Base-by-base conservation (phyloP, 2,888 invertebrate species). In the Anagyrus pseudococci region DNA sequence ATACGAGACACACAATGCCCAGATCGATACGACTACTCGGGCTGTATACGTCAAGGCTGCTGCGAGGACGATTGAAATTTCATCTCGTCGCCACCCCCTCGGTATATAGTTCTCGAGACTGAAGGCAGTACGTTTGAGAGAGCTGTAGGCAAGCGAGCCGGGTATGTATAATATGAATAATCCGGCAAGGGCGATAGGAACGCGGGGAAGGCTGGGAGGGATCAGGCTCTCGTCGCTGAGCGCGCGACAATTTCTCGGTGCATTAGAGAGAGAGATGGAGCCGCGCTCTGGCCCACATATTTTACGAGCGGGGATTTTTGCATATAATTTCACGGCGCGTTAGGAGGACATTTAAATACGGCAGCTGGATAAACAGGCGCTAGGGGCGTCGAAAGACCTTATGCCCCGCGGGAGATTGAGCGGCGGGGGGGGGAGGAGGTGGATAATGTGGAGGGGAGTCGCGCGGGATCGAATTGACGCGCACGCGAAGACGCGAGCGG, bases 241-340 rank as follows among this genome's bases (percentile, higher is more conserved):
- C 63, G 67, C 75, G 71, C 71, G 75, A 77, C 77, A 76, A 79
- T 79, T 79, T 80, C 77, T 73, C 78, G 79, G 78, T 80, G 79
- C 77, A 78, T 80, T 78, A 80, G 70, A 70, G 72, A 41, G 19
- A 25, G 69, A 68, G 58, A 50, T 63, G 55, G 58, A 65, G 63
- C 49, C 53, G 26, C 33, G 25, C 58, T n/a, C n/a, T n/a, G 40
- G 61, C 72, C 73, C 78, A 77, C 77, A 79, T 79, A 80, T 80
- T 80, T 79, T 75, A 79, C 77, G 65, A 52, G n/a, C 52, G 72
- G 73, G 73, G 75, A 79, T 74, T 78, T 78, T 77, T 79, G 80
- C 79, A 80, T 80, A 80, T 80, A 78, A 80, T 80, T 80, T 80
- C 75, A 79, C 78, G 80, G 74, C 72, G 73, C 77, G 77, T 80